Conservation (phyloP, 2,113 vertebrate species). For the Thalassoma bifasciatum region DNA sequence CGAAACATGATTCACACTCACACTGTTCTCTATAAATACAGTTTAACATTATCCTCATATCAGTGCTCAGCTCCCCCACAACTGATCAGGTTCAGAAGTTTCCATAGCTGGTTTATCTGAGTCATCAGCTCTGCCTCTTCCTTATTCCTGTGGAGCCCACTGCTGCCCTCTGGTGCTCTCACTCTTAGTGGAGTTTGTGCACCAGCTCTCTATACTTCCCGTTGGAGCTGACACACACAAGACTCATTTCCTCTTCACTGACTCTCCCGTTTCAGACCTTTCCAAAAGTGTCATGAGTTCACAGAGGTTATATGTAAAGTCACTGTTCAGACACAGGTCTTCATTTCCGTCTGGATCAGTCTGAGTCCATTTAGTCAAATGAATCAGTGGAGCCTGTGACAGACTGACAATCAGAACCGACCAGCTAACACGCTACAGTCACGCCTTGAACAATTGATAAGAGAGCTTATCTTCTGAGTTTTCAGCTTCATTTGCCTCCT, state of each 20-base stretch:
- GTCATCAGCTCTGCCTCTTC: constrained; percentile 55
- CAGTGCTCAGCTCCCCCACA: constrained; percentile 12
- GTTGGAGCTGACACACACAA: constrained; percentile 19
- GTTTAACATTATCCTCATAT: neutral
- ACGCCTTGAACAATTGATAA: constrained; percentile 12
- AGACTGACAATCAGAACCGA: neutral
- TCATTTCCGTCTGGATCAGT: constrained; percentile 28
- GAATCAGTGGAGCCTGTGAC: neutral
- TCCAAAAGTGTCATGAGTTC: constrained; percentile 4
- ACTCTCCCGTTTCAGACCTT: neutral
- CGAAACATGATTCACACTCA: constrained; percentile 13
- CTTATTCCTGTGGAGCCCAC: constrained; percentile 33
- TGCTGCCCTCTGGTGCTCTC: constrained; percentile 59
- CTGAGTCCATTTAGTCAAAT: constrained; percentile 1
- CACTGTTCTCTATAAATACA: constrained; percentile 9
- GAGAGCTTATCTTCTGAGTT: neutral
- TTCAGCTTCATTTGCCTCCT: neutral
- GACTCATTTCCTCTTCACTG: constrained; percentile 47
- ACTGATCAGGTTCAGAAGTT: constrained; percentile 26
- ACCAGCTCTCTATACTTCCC: constrained; percentile 6
- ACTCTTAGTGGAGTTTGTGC: neutral
- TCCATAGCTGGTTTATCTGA: constrained; percentile 35
- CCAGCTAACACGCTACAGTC: constrained; percentile 39
- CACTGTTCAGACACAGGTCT: constrained; percentile 33
- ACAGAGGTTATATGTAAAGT: constrained; percentile 36